Conservation (phyloP, 2,888 invertebrate species). For the Ptychoptera contaminata region DNA sequence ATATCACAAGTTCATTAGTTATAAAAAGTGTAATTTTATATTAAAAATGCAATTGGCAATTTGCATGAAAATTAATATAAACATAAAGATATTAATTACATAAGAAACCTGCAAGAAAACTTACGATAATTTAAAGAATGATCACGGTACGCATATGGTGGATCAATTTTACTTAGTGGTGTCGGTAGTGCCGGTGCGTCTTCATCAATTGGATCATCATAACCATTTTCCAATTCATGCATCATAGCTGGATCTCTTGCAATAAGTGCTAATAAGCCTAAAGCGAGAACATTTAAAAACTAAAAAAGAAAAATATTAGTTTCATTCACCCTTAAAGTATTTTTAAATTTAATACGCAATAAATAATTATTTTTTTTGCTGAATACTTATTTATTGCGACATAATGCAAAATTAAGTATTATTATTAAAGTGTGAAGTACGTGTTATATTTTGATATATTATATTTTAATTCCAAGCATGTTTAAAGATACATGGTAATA, state of each 20-base stretch:
- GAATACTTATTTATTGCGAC: too few relatives aligned
- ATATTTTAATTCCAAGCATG: too few relatives aligned
- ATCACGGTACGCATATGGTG: constrained; percentile 38
- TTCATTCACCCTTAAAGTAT: too few relatives aligned
- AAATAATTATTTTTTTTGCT: too few relatives aligned
- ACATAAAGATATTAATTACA: background rate
- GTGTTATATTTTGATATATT: too few relatives aligned
- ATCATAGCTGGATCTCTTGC: constrained; percentile 57
- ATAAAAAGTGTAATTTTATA: background rate
- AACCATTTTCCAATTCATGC: constrained; percentile 37
- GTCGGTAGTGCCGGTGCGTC: constrained; percentile 46
- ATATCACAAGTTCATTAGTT: constrained; percentile 3
- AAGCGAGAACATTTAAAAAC: constrained; percentile 60
- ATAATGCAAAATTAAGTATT: too few relatives aligned
- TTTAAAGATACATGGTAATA: too few relatives aligned
- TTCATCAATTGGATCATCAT: constrained; percentile 28
- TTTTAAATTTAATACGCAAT: too few relatives aligned
- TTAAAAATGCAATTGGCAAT: background rate
- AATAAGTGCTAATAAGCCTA: constrained; percentile 57
- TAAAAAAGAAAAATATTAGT: constrained; percentile 24
- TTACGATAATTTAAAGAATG: constrained; percentile 51
- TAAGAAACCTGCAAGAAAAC: constrained; percentile 17
- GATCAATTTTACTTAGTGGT: constrained; percentile 53
- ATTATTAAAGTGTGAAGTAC: too few relatives aligned
- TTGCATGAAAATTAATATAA: background rate